These are phyloP conservation scores for Clarias laeviceps DNA, from an alignment of 2,797 vertebrate genomes.

Conservation along the genomic window DNA sequence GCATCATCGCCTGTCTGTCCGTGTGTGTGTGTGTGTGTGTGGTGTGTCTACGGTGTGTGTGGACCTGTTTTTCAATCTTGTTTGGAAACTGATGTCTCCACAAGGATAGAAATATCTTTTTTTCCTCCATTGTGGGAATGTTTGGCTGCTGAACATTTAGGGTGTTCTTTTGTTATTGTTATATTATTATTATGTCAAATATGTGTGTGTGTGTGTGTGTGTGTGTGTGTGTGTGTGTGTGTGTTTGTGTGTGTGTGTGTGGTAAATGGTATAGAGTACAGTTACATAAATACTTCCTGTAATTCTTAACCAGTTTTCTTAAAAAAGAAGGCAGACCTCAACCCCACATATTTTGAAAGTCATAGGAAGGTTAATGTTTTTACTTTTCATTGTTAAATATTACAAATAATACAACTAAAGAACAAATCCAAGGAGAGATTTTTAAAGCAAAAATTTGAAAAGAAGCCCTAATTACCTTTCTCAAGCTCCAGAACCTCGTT, in stretches of 20 bases:
- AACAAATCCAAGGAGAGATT: not conserved
- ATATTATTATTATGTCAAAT: no score
- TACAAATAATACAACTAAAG: not conserved
- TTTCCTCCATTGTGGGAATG: no score
- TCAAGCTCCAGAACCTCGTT: no score
- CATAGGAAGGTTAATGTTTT: not conserved
- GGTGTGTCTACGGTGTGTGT: not conserved
- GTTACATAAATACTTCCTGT: not conserved
- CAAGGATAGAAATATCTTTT: not conserved
- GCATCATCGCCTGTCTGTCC: slow-evolving; percentile 13
- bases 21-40: slow-evolving; percentile 14
- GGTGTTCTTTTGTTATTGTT: no score
- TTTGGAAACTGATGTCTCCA: not conserved
- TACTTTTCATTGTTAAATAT: not conserved
- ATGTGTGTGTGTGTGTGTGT: not conserved
- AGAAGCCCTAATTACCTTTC: not conserved
- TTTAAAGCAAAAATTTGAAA: not conserved
- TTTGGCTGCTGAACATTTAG: no score
- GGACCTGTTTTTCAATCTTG: not conserved
- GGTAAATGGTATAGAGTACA: not conserved
- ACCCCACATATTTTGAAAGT: not conserved
- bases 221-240: slow-evolving; percentile 1
- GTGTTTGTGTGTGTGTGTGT: not conserved
- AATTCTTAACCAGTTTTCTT: not conserved
- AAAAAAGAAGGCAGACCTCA: not conserved